phyloP scores from a whole-genome alignment of 2,113 vertebrate genomes.

The Thunnus maccoyii region DNA sequence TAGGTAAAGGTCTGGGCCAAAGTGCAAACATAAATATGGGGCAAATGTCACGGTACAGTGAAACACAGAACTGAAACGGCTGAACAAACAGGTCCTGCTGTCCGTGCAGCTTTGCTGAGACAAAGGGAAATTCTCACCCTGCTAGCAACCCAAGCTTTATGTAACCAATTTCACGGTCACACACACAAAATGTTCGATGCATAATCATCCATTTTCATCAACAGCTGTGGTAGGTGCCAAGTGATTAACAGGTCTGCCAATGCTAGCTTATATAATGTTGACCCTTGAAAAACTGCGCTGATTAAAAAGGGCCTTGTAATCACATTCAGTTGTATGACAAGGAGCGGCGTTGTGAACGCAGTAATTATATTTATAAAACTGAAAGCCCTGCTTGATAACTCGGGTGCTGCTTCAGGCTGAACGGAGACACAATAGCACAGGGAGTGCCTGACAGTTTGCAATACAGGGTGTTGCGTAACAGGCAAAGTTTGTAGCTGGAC shows the following conservation, averaged over 20 bases:
- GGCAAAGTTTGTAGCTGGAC: background rate
- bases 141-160: background rate
- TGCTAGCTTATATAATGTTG: constrained; percentile 29
- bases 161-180: constrained; percentile 6
- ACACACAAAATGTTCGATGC: constrained; percentile 6
- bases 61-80: constrained; percentile 62
- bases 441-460: background rate
- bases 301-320: background rate
- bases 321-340: background rate
- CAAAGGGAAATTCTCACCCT: background rate
- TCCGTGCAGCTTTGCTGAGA: background rate
- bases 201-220: constrained; percentile 1
- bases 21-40: background rate
- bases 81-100: constrained; percentile 32
- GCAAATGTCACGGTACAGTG: constrained; percentile 28
- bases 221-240: background rate
- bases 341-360: background rate
- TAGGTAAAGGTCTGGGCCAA: constrained; percentile 2
- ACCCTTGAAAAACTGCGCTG: background rate
- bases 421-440: background rate
- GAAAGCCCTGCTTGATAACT: background rate
- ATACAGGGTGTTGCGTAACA: background rate
- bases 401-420: rapidly evolving
- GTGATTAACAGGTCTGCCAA: constrained; percentile 10
- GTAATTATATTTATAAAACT: background rate